These are phyloP conservation scores for Trypoxylus dichotomus DNA, from an alignment of 1,140 invertebrate species.

Conservation along the genomic window DNA sequence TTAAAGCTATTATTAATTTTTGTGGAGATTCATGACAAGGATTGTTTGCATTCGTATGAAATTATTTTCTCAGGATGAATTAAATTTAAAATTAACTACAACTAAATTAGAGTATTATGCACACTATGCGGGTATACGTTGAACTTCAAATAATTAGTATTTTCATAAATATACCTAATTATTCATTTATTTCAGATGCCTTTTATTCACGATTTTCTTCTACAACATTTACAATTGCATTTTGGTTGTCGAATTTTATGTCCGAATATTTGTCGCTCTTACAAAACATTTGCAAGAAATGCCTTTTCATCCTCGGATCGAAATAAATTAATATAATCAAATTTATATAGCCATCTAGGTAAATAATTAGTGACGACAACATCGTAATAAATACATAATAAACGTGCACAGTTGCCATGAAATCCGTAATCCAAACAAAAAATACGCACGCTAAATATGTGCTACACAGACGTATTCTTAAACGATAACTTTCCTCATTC, in stretches of 20 bases:
- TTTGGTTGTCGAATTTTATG: background rate
- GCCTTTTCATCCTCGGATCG: background rate
- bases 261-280: background rate
- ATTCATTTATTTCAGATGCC: background rate
- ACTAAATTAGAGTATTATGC: too few species aligned
- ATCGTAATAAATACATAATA: background rate
- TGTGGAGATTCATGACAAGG: too few species aligned
- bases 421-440: background rate
- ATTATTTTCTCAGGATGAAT: too few species aligned
- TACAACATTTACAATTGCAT: background rate
- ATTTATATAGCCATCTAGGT: background rate
- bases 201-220: background rate
- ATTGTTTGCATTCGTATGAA: too few species aligned
- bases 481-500: background rate
- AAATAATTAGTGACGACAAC: background rate
- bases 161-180: too few species aligned
- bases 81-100: too few species aligned
- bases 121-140: too few species aligned
- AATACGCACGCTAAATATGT: background rate
- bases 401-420: background rate
- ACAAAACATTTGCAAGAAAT: slow-evolving; percentile 9
- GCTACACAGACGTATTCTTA: background rate
- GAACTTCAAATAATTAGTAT: too few species aligned
- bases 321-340: background rate
- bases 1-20: too few species aligned